These are phyloP conservation scores for Drosophila bifasciata DNA, from an alignment of 1,140 invertebrate genomes.

Conservation along the genomic window DNA sequence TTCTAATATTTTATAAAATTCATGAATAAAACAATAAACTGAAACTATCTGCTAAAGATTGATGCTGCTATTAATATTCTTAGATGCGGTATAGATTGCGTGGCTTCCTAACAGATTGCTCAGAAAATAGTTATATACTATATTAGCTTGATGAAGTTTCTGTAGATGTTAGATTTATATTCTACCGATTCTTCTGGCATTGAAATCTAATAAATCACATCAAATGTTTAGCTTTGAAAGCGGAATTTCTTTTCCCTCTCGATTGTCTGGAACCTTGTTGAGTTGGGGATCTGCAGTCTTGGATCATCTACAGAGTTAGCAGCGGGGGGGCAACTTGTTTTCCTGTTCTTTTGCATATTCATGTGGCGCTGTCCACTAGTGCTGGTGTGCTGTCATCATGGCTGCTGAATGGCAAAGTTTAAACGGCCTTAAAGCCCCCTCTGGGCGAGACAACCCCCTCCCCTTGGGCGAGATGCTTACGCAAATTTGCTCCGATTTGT, in stretches of 20 bases:
- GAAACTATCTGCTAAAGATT: conserved; percentile 1
- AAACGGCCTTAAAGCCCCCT: conserved; percentile 36
- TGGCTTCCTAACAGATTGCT: too few species aligned
- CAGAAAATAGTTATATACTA: too few species aligned
- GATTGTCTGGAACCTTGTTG: too few species aligned
- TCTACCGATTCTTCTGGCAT: too few species aligned
- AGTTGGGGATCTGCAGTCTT: too few species aligned
- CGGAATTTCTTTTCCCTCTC: too few species aligned
- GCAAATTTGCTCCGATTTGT: conserved; percentile 70
- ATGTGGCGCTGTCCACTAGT: conserved; percentile 20
- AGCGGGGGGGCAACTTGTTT: conserved; percentile 20
- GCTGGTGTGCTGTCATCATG: conserved; percentile 12
- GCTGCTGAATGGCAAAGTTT: conserved; percentile 67
- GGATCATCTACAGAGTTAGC: not conserved
- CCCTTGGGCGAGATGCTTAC: conserved; percentile 24
- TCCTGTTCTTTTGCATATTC: conserved; percentile 52
- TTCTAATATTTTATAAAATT: conserved; percentile 24
- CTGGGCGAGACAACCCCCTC: conserved; percentile 17
- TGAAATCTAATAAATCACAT: too few species aligned
- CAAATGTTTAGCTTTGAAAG: too few species aligned
- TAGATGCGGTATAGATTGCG: too few species aligned
- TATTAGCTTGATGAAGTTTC: too few species aligned
- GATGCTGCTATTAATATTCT: conserved; percentile 20
- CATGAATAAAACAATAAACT: conserved; percentile 31
- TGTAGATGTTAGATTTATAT: too few species aligned